Conservation (phyloP, 2,888 invertebrate species). For the Litoditis marina region DNA sequence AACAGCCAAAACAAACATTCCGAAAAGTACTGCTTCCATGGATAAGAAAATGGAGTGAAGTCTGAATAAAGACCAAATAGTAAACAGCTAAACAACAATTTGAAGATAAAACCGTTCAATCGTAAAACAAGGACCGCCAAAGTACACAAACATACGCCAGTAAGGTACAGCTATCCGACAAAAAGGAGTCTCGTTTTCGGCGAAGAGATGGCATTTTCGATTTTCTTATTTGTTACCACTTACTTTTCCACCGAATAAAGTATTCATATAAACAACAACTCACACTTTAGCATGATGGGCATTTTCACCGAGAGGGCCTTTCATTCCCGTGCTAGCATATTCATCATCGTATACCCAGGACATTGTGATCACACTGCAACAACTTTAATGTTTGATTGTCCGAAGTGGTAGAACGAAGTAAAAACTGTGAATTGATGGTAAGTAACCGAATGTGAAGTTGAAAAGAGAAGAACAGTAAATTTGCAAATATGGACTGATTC, state of each 20-base stretch:
- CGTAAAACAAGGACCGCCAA: too few species aligned
- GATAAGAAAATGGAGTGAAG: constrained; percentile 79
- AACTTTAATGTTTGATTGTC: background rate
- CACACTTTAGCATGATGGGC: constrained; percentile 58
- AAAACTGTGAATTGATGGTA: background rate
- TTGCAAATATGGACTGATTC: background rate
- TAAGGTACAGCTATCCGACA: too few species aligned
- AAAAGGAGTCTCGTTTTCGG: too few species aligned
- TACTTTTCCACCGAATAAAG: too few species aligned
- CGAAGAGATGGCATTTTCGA: too few species aligned
- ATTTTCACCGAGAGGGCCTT: constrained; percentile 46
- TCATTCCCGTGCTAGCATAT: constrained; percentile 36
- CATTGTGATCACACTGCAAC: constrained; percentile 47
- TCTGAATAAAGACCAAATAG: constrained; percentile 66
- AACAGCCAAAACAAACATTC: constrained; percentile 82
- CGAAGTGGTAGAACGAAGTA: background rate
- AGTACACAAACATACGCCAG: too few species aligned
- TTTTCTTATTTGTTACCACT: too few species aligned
- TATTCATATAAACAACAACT: constrained; percentile 12
- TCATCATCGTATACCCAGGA: constrained; percentile 56
- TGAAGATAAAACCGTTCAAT: too few species aligned
- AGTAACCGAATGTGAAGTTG: background rate
- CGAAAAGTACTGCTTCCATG: constrained; percentile 79
- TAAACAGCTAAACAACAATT: background rate
- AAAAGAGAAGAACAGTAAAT: constrained; percentile 1